Percentiles rank a stretch among this genome's conserved stretches.
Evolutionary conservation across 2,888 invertebrate genomes (phyloP).

Genomic region (Tineola bisselliella): DNA sequence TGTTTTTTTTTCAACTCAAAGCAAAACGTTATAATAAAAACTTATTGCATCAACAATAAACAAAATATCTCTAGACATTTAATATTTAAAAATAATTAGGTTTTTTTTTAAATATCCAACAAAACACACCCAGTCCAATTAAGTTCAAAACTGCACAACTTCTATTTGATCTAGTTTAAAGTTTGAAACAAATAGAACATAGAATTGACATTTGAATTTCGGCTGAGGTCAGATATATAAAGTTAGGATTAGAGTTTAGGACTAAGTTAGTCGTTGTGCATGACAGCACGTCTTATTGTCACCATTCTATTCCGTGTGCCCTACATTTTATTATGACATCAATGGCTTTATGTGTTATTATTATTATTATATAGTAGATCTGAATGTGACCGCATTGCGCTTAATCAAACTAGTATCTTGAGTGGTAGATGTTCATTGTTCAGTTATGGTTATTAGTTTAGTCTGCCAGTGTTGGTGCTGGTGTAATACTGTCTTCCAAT

Average conservation of each 20-base stretch:
- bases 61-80: too few relatives aligned
- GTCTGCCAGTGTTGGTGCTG: too few relatives aligned
- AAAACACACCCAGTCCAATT: not conserved
- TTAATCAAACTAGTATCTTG: too few relatives aligned
- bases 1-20: too few relatives aligned
- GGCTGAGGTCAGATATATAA: not conserved
- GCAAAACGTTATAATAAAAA: too few relatives aligned
- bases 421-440: too few relatives aligned
- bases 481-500: too few relatives aligned
- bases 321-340: not conserved
- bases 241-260: not conserved
- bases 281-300: not conserved
- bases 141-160: not conserved
- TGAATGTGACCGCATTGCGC: too few relatives aligned
- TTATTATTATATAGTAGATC: too few relatives aligned
- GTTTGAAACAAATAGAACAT: not conserved
- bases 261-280: not conserved
- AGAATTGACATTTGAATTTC: conserved; percentile 3
- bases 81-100: too few relatives aligned
- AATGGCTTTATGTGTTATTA: not conserved
- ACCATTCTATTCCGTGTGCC: not conserved
- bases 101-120: not conserved
- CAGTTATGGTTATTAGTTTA: too few relatives aligned
- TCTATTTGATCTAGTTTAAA: not conserved
- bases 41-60: too few relatives aligned